Conservation (phyloP, 2,888 invertebrate genomes). For the Biston stratarius region DNA sequence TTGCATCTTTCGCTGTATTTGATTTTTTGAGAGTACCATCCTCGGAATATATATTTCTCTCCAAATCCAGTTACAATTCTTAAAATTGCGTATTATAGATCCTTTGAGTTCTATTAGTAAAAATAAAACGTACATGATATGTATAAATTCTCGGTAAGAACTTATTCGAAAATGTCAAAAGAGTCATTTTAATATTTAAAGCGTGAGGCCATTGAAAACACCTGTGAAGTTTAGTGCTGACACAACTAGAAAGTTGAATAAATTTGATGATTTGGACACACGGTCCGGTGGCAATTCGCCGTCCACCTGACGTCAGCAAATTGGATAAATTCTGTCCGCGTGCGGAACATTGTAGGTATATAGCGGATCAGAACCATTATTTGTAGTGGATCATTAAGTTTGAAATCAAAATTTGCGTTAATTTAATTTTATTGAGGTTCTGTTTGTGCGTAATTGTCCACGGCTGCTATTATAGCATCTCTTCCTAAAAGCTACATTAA, state of each 20-base stretch:
- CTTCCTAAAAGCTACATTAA: background rate
- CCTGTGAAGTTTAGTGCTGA: constrained; percentile 46
- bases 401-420: constrained; percentile 2
- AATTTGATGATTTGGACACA: constrained; percentile 48
- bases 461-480: background rate
- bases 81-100: background rate
- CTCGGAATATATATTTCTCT: constrained; percentile 19
- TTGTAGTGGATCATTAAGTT: constrained; percentile 10
- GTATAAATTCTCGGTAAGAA: no score
- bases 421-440: background rate
- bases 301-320: constrained; percentile 44
- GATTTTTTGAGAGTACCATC: constrained; percentile 21
- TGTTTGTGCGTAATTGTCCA: background rate
- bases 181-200: constrained; percentile 34
- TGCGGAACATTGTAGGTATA: constrained; percentile 30
- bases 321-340: constrained; percentile 43
- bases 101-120: background rate
- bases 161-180: background rate
- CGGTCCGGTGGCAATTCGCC: constrained; percentile 41
- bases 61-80: background rate
- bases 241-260: constrained; percentile 46
- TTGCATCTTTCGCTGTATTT: constrained; percentile 34
- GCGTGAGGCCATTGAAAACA: constrained; percentile 30
- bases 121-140: no score
- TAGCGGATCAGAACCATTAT: constrained; percentile 19